Percentiles rank a stretch among this genome's conserved stretches.
Conservation (phyloP, 2,888 invertebrate species). For the Drosophila birchii region DNA sequence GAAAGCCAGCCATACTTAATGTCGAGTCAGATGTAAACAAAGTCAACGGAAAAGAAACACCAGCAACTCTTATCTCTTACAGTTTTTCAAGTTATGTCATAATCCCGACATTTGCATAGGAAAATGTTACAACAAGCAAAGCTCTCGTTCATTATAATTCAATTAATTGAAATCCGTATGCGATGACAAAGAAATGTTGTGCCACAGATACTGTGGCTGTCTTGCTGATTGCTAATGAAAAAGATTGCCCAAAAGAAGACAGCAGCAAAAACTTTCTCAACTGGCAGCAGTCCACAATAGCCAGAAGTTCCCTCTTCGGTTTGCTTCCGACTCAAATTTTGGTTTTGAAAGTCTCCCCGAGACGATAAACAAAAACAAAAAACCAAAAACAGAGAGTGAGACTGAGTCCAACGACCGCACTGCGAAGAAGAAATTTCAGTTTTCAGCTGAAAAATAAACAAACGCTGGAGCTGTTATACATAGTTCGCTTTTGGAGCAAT, state of each 20-base stretch:
- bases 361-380: constrained; percentile 70
- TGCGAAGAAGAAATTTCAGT: constrained; percentile 54
- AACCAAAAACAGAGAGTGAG: constrained; percentile 40
- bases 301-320: constrained; percentile 34
- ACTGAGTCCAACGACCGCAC: constrained; percentile 50
- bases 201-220: constrained; percentile 22
- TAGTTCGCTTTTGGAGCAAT: constrained; percentile 47
- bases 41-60: not conserved
- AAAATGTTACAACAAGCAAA: constrained; percentile 36
- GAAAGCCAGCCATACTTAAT: constrained; percentile 14
- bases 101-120: constrained; percentile 33
- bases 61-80: constrained; percentile 22
- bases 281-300: constrained; percentile 18
- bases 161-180: constrained; percentile 39
- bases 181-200: constrained; percentile 41
- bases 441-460: constrained; percentile 66
- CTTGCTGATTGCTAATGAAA: constrained; percentile 43
- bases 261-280: constrained; percentile 44
- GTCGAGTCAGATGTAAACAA: constrained; percentile 44
- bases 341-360: constrained; percentile 73
- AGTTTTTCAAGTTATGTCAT: constrained; percentile 20
- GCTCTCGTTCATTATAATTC: constrained; percentile 2
- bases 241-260: constrained; percentile 41
- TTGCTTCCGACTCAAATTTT: constrained; percentile 34
- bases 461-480: constrained; percentile 43